A percentile compares a stretch with the other conserved stretches of the same genome.
phyloP scores from a whole-genome alignment of 1,140 invertebrate species.

The Pseudobourletiella spinata region DNA sequence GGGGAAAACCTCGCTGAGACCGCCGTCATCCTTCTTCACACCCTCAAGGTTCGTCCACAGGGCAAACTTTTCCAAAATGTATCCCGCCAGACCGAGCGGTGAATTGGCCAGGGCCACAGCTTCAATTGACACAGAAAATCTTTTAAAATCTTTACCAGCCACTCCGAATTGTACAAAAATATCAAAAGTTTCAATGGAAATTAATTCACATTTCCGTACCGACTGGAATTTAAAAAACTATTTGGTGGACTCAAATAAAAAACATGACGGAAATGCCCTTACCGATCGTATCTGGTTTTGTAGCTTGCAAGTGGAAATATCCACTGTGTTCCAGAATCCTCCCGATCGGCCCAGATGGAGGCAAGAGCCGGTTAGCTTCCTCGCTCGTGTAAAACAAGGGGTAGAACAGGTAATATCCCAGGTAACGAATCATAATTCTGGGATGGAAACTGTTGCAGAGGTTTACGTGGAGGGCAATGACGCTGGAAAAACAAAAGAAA shows the following conservation, averaged over 20 bases:
- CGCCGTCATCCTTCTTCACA: constrained; percentile 41
- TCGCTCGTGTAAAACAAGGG: constrained; percentile 49
- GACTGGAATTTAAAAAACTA: too few relatives aligned
- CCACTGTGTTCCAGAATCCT: constrained; percentile 58
- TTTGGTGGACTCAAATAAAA: too few relatives aligned
- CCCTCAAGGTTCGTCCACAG: constrained; percentile 42
- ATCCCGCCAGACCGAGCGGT: constrained; percentile 47
- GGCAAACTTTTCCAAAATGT: constrained; percentile 52
- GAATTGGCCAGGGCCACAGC: constrained; percentile 23
- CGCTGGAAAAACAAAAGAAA: constrained; percentile 39
- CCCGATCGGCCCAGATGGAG: constrained; percentile 45
- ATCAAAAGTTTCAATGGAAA: not conserved
- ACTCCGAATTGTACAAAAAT: not conserved
- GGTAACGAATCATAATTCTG: constrained; percentile 42
- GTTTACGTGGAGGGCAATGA: constrained; percentile 59
- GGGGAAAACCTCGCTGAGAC: constrained; percentile 43
- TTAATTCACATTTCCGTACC: not conserved
- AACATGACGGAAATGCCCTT: not conserved
- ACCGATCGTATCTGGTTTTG: constrained; percentile 25
- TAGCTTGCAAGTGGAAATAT: constrained; percentile 51
- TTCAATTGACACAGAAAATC: constrained; percentile 40
- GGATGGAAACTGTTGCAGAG: constrained; percentile 42
- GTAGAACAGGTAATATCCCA: constrained; percentile 49
- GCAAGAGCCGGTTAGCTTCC: constrained; percentile 51
- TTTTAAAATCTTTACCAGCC: too few relatives aligned